Conservation (phyloP, 2,113 vertebrate genomes). For the human region GRCh38 chr6:20817001-20817500, state of each 20-base stretch:
- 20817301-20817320: background rate
- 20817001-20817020: background rate
- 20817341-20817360: background rate
- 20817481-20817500: no score
- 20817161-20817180: background rate
- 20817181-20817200: background rate
- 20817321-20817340: background rate
- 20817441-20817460: background rate
- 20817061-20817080: background rate
- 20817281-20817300: background rate
- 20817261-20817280: background rate
- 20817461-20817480: background rate
- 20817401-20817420: background rate
- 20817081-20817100: background rate
- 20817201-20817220: background rate
- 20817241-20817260: background rate
- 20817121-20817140: background rate
- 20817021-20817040: background rate
- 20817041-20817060: slow-evolving; percentile 23
- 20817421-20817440: background rate
- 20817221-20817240: background rate
- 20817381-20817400: background rate
- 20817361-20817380: background rate
- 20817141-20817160: background rate
- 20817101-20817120: background rate